Evolutionary conservation across 2,113 vertebrate species (phyloP).

Genomic region (Toxotes jaculatrix): DNA sequence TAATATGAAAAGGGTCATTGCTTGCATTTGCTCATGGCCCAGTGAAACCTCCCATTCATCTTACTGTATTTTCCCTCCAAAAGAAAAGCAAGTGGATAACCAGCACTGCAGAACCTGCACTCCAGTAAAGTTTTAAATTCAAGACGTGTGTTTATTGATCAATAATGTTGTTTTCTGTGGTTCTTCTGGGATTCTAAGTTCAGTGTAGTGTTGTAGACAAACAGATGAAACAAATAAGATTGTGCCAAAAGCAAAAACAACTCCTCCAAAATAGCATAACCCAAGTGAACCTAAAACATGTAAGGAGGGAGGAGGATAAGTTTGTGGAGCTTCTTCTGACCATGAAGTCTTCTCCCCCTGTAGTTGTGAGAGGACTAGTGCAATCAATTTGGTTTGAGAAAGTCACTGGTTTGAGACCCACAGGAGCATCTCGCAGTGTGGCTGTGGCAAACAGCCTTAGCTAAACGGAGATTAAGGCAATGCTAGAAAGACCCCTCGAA

Average conservation of each 20-base stretch:
- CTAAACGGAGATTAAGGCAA: conserved; percentile 73
- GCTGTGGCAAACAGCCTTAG: conserved; percentile 64
- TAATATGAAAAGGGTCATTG: conserved; percentile 19
- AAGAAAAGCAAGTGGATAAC: conserved; percentile 2
- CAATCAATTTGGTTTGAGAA: conserved; percentile 52
- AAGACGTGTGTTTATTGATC: conserved; percentile 1
- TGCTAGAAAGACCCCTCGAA: conserved; percentile 62
- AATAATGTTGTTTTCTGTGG: neutral
- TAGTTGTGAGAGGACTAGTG: conserved; percentile 27
- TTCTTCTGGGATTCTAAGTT: neutral
- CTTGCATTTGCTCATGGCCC: conserved; percentile 13
- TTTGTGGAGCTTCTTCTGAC: neutral
- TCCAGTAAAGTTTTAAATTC: conserved; percentile 1
- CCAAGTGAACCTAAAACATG: neutral
- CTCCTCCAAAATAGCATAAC: neutral
- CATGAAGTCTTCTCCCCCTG: neutral
- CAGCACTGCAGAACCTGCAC: neutral
- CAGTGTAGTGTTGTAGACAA: neutral
- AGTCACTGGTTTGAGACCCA: conserved; percentile 54
- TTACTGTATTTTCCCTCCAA: conserved; percentile 6
- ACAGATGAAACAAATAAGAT: conserved; percentile 1
- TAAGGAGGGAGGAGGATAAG: neutral
- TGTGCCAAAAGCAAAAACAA: conserved; percentile 8
- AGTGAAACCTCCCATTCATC: conserved; percentile 13
- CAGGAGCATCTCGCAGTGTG: conserved; percentile 61